Conservation (phyloP, 2,888 invertebrate genomes). For the Epinotia demarniana region DNA sequence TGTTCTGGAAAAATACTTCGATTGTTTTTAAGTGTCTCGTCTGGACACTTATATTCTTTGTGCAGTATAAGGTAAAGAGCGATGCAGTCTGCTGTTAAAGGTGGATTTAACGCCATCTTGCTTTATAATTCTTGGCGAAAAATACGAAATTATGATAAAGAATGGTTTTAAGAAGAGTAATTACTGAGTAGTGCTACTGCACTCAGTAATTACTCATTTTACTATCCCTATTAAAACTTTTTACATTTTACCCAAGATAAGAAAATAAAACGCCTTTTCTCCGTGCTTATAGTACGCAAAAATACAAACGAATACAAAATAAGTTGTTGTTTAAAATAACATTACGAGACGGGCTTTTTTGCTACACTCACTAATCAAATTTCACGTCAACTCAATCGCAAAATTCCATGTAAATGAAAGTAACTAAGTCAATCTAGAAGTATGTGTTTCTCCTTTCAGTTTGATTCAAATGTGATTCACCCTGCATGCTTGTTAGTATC, state of each 20-base stretch:
- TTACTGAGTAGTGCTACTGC: background rate
- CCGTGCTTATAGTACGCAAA: background rate
- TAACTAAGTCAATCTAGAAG: too few relatives aligned
- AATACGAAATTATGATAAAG: background rate
- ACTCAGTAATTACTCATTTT: too few relatives aligned
- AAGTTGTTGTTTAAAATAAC: too few relatives aligned
- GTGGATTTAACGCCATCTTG: slow-evolving; percentile 18
- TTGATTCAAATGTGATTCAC: too few relatives aligned
- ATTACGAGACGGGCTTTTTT: too few relatives aligned
- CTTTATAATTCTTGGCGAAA: slow-evolving; percentile 2
- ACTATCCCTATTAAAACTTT: background rate
- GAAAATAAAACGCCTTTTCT: background rate
- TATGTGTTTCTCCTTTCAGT: too few relatives aligned
- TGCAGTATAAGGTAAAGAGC: slow-evolving; percentile 15
- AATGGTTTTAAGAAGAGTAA: slow-evolving; percentile 1
- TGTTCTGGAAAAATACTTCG: background rate
- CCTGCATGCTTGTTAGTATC: too few relatives aligned
- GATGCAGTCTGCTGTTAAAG: slow-evolving; percentile 17
- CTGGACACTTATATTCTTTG: slow-evolving; percentile 13
- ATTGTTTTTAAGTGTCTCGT: background rate
- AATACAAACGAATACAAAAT: too few relatives aligned
- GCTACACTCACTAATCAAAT: too few relatives aligned
- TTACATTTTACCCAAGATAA: background rate
- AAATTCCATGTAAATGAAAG: too few relatives aligned
- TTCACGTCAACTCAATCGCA: too few relatives aligned